Evolutionary conservation across 2,888 invertebrate species (phyloP).

Genomic region (Epinotia bilunana): DNA sequence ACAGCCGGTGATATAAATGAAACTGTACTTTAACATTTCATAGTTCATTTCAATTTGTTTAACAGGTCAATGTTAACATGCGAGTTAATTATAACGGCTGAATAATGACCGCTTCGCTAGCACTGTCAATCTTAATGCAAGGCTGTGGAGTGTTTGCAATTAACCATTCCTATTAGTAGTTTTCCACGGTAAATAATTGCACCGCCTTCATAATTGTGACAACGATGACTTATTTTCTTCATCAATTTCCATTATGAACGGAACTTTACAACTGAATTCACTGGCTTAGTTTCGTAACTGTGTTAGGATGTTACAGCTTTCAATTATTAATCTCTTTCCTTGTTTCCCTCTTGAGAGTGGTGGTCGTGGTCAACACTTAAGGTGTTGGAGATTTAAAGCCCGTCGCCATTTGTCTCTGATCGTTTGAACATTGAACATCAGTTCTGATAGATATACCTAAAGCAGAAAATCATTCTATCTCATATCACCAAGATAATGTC

Average conservation of each 20-base stretch:
- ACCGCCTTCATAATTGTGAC: conserved; percentile 30
- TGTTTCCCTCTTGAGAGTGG: neutral
- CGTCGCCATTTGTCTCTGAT: neutral
- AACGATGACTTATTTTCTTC: conserved; percentile 24
- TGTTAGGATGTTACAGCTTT: neutral
- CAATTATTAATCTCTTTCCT: neutral
- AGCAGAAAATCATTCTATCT: conserved; percentile 2
- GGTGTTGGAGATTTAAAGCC: neutral
- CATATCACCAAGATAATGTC: conserved; percentile 14
- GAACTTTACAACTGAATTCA: conserved; percentile 14
- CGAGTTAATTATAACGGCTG: conserved; percentile 43
- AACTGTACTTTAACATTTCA: conserved; percentile 45
- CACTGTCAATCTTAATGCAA: conserved; percentile 50
- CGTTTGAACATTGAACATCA: neutral
- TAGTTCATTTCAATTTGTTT: conserved; percentile 64
- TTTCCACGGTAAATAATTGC: conserved; percentile 53
- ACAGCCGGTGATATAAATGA: conserved; percentile 29
- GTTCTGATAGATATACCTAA: neutral
- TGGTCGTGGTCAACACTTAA: neutral
- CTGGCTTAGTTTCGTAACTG: conserved; percentile 1
- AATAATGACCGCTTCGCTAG: conserved; percentile 43
- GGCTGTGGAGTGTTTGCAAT: conserved; percentile 55
- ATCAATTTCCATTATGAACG: conserved; percentile 21
- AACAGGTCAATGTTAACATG: conserved; percentile 70
- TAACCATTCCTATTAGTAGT: conserved; percentile 53